A percentile compares a stretch with the other conserved stretches of the same genome.
phyloP scores from a whole-genome alignment of 2,113 vertebrate species.

The Chascanopsetta lugubris region DNA sequence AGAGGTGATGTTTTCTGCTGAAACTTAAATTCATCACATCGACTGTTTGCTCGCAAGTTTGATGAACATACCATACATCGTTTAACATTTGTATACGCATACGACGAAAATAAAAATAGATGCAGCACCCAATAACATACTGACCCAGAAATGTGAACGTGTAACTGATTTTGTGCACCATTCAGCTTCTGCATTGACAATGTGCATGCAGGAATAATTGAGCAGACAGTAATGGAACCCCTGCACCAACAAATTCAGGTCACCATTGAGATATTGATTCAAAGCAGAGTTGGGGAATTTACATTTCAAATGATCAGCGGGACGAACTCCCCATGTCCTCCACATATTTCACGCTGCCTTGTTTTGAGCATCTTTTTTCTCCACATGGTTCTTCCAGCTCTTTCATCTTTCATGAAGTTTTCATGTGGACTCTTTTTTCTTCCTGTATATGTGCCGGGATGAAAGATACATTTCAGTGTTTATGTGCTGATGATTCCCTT shows the following conservation, averaged over 20 bases:
- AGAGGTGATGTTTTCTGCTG: not conserved
- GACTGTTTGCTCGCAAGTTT: too few species aligned
- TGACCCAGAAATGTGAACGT: not conserved
- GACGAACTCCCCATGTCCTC: not conserved
- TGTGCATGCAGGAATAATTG: too few species aligned
- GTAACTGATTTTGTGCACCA: too few species aligned
- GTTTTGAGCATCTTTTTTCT: too few species aligned
- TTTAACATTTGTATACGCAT: too few species aligned
- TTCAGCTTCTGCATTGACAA: too few species aligned
- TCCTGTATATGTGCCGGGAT: not conserved
- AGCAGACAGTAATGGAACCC: too few species aligned
- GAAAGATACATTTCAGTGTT: not conserved
- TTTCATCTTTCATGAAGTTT: too few species aligned
- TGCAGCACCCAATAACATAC: not conserved
- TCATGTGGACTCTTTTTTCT: not conserved
- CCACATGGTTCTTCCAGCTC: too few species aligned
- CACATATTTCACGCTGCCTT: not conserved
- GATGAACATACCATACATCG: too few species aligned
- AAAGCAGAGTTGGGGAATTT: too few species aligned
- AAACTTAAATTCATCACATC: too few species aligned
- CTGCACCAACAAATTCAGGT: not conserved
- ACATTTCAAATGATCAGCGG: not conserved
- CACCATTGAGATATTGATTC: not conserved
- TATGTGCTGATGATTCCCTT: not conserved
- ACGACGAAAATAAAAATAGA: not conserved